A percentile compares a stretch with the other conserved stretches of the same genome.
phyloP scores from a whole-genome alignment of 2,113 vertebrate genomes.

The Muntiacus reevesi region DNA sequence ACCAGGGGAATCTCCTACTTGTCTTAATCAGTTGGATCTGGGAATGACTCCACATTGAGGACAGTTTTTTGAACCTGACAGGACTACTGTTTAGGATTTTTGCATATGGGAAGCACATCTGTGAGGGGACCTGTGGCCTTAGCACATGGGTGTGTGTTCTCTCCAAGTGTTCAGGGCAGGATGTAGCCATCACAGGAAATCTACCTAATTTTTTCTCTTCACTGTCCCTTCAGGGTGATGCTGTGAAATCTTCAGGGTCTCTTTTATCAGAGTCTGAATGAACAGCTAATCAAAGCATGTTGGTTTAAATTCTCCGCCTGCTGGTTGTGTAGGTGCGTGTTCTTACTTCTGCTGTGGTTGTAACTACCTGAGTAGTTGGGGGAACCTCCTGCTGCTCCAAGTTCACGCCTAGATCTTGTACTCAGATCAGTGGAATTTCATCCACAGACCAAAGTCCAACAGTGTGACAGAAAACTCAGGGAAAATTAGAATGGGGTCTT shows the following conservation, averaged over 20 bases:
- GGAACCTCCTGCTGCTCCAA: not conserved
- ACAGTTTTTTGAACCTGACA: not conserved
- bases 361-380: not conserved
- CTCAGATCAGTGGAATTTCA: not conserved
- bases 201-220: not conserved
- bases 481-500: not conserved
- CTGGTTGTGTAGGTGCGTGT: rapidly evolving
- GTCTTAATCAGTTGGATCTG: not conserved
- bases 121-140: not conserved
- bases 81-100: not conserved
- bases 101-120: not conserved
- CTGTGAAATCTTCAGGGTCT: not conserved
- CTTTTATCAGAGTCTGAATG: not conserved
- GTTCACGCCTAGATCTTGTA: not conserved
- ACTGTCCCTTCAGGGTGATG: not conserved
- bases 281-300: not conserved
- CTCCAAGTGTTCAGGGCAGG: rapidly evolving
- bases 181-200: not conserved
- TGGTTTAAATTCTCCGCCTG: not conserved
- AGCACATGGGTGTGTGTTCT: rapidly evolving
- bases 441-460: not conserved
- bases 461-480: not conserved
- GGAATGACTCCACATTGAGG: not conserved
- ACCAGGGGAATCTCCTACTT: not conserved
- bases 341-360: not conserved